Evolutionary conservation across 2,888 invertebrate species (phyloP).

Genomic region (Phorcus lineatus): DNA sequence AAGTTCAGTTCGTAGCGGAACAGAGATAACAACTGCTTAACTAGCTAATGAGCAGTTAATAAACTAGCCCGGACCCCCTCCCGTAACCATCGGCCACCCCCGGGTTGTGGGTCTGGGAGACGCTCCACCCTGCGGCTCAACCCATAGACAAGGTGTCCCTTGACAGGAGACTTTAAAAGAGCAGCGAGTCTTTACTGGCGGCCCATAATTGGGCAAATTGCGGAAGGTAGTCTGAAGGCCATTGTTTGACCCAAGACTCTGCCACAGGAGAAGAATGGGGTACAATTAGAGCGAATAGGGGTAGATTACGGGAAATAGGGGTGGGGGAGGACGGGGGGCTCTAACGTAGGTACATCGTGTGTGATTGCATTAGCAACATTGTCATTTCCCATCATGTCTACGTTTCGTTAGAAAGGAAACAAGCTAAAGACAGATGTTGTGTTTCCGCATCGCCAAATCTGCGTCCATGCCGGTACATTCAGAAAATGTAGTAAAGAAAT

Average conservation of each 20-base stretch:
- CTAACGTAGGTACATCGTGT: too few species aligned
- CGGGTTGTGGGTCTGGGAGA: background rate
- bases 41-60: conserved; percentile 2
- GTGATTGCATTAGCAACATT: too few species aligned
- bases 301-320: conserved; percentile 11
- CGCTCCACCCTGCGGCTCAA: background rate
- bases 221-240: background rate
- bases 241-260: conserved; percentile 26
- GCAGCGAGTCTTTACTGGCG: conserved; percentile 23
- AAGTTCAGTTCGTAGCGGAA: background rate
- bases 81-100: background rate
- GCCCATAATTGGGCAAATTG: conserved; percentile 29
- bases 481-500: background rate
- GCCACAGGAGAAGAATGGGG: background rate
- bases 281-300: conserved; percentile 14
- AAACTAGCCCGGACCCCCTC: background rate
- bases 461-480: background rate
- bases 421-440: too few species aligned
- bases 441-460: background rate
- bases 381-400: too few species aligned
- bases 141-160: conserved; percentile 5
- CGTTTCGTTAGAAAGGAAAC: too few species aligned
- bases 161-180: conserved; percentile 17
- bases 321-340: background rate
- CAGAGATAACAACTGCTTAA: conserved; percentile 3